These are phyloP conservation scores for Prosapia bicincta DNA, from an alignment of 2,888 invertebrate genomes.

Conservation along the genomic window DNA sequence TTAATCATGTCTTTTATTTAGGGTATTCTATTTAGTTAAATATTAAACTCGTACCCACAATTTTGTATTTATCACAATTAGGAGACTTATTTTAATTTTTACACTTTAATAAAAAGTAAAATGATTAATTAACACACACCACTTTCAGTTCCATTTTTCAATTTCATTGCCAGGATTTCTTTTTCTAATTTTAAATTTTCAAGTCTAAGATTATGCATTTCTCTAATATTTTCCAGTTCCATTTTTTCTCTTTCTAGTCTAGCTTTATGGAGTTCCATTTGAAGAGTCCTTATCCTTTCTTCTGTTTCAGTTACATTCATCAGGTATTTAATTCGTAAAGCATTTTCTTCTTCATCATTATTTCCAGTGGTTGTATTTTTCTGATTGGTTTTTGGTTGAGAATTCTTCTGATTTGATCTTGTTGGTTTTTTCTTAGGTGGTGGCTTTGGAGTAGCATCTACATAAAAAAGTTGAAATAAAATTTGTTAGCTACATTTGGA, in stretches of 20 bases:
- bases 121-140: no score
- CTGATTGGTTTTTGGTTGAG: not conserved
- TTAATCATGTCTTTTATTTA: no score
- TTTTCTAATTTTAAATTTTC: not conserved
- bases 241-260: not conserved
- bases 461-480: not conserved
- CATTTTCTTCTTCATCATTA: not conserved
- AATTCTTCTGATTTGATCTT: not conserved
- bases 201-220: not conserved
- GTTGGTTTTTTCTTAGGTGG: not conserved
- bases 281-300: not conserved
- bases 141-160: not conserved
- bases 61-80: no score
- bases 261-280: not conserved
- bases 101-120: no score
- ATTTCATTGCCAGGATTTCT: not conserved
- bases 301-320: not conserved
- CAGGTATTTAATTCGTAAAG: not conserved
- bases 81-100: no score
- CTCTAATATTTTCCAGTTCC: not conserved
- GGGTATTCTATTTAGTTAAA: no score
- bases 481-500: not conserved
- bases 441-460: not conserved
- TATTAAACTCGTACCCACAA: no score
- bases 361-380: not conserved